Base-by-base conservation (phyloP, 2,888 invertebrate genomes). In the Thalpophila matura region DNA sequence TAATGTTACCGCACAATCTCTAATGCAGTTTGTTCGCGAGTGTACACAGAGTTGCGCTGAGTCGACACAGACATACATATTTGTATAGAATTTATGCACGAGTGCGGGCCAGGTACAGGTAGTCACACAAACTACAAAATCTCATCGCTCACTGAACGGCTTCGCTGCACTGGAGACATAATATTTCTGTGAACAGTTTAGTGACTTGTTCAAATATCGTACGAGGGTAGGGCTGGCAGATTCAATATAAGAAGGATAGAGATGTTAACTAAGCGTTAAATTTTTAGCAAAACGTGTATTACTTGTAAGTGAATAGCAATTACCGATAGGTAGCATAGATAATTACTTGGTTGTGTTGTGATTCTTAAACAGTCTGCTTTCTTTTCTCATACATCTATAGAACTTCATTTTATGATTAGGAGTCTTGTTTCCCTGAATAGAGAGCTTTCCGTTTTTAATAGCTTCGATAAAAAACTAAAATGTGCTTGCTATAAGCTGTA, bases 21-120 rank as follows among this genome's bases (percentile, higher is more conserved):
- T 79, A 62, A 79, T 49, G 57, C 45, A 77, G 57, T 77, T 79
- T 61, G 60, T 64, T 62, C n/a, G 38, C 53, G 40, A 51, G 50
- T 59, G 54, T 72, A 67, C 67, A 69, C 47, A 62, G 57, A 74
- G 55, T 63, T 58, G 20, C 6, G 14, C 33, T 27, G 38, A 35
- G 33, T 14, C 45, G 31, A 38, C 59, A 31, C 42, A 50, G 55
- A 61, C 47, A n/a, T 24, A 27, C 40, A 26, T 75, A 45, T 76
- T 79, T 75, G 64, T 26, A 24, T 22, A 22, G 31, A 57, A 57
- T 73, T 59, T 64, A 54, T 66, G 56, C 63, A 60, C 57, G 62
- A 61, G 40, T 68, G 65, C 45, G 37, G 43, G 4, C 27, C 50
- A 50, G 57, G 63, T 63, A 72, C 57, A 61, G 51, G 54, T 64